Evolutionary conservation across 1,140 invertebrate genomes (phyloP).

Genomic region (Hyles euphorbiae): DNA sequence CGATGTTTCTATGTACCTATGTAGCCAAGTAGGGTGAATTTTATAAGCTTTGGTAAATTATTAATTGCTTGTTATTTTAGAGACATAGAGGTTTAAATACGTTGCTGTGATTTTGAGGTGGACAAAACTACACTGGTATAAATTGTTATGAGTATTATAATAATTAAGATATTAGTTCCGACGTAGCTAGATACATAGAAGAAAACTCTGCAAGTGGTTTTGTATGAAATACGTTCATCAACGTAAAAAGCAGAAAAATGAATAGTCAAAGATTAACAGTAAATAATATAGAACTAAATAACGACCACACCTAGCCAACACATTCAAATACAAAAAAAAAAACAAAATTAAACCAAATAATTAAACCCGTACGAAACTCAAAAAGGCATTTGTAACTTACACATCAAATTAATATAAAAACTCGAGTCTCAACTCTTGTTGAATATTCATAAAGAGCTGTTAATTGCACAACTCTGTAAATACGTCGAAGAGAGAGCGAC

Average conservation of each 20-base stretch:
- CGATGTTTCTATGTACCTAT: constrained; percentile 10
- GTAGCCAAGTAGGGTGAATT: not conserved
- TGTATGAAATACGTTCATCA: not conserved
- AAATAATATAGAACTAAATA: not conserved
- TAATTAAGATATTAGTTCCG: not conserved
- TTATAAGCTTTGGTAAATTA: not conserved
- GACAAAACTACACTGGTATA: not conserved
- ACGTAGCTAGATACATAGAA: not conserved
- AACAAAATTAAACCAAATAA: not conserved
- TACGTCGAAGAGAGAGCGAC: constrained; percentile 29
- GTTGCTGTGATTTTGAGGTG: not conserved
- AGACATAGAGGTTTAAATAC: not conserved
- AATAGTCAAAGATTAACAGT: not conserved
- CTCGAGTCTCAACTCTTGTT: constrained; percentile 53
- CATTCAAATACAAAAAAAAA: too few species aligned
- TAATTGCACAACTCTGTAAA: constrained; percentile 73
- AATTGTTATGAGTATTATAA: not conserved
- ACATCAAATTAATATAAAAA: constrained; percentile 69
- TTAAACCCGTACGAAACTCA: constrained; percentile 10
- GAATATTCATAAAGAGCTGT: constrained; percentile 74
- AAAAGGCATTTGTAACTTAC: constrained; percentile 41
- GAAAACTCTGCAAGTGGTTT: not conserved
- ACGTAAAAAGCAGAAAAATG: not conserved
- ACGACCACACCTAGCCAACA: not conserved
- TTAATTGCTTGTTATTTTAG: not conserved